Percentiles rank a stretch among this genome's conserved stretches.
phyloP scores from a whole-genome alignment of 1,140 invertebrate genomes.

The Eumeta japonica region DNA sequence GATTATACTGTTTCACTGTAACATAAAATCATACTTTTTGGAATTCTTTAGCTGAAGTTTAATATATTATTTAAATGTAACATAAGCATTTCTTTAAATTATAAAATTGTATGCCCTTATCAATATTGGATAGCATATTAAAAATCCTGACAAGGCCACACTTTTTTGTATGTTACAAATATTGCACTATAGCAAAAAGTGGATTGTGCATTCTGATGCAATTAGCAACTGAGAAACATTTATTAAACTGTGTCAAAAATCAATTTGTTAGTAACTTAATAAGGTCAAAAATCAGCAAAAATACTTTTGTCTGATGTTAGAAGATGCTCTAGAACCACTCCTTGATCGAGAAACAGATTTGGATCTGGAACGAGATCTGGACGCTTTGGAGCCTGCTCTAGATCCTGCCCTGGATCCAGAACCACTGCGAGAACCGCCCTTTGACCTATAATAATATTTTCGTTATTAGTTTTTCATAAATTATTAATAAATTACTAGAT shows the following conservation, averaged over 20 bases:
- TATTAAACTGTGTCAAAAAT: neutral
- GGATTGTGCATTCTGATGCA: neutral
- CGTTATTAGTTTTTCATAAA: neutral
- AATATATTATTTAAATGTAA: too few relatives aligned
- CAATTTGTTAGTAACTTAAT: neutral
- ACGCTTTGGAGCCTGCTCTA: constrained; percentile 33
- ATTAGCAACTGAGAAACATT: neutral
- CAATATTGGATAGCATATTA: too few relatives aligned
- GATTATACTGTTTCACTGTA: too few relatives aligned
- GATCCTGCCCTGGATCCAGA: constrained; percentile 35
- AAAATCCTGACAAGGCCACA: too few relatives aligned
- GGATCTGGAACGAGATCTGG: constrained; percentile 35
- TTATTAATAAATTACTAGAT: neutral
- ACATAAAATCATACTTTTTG: too few relatives aligned
- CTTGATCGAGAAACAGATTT: constrained; percentile 40
- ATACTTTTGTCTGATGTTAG: constrained; percentile 30
- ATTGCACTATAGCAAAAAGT: neutral
- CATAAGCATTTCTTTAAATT: too few relatives aligned
- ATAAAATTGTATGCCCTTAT: too few relatives aligned
- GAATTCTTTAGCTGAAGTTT: too few relatives aligned
- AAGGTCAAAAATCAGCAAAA: constrained; percentile 7
- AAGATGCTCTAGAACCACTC: constrained; percentile 30
- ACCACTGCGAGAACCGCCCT: neutral
- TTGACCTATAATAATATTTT: constrained; percentile 7
- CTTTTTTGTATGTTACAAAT: too few relatives aligned